Percentiles rank a stretch among this genome's conserved stretches.
Evolutionary conservation across 2,888 invertebrate species (phyloP).

Genomic region (Criorhina ranunculi): DNA sequence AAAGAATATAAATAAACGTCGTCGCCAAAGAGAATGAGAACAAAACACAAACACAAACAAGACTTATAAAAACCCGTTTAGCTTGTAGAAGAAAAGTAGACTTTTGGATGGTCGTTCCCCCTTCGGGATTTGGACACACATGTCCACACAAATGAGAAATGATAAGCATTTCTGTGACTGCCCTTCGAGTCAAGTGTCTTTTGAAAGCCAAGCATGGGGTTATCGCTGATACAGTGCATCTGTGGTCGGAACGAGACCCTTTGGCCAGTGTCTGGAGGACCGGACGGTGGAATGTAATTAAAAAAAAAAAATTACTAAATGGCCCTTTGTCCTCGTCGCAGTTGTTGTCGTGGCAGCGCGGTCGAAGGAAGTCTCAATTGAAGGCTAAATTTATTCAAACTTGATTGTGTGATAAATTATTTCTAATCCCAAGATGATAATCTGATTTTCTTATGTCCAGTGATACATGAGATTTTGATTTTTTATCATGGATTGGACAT

Average conservation of each 20-base stretch:
- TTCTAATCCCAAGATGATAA: conserved; percentile 42
- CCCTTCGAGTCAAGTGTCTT: conserved; percentile 46
- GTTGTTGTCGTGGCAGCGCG: neutral
- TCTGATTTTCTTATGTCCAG: conserved; percentile 39
- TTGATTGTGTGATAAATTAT: conserved; percentile 61
- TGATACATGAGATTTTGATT: conserved; percentile 39
- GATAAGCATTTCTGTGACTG: conserved; percentile 41
- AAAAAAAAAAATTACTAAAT: conserved; percentile 33
- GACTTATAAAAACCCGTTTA: conserved; percentile 36
- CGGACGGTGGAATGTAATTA: conserved; percentile 40
- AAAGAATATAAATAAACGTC: conserved; percentile 2
- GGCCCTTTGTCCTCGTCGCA: conserved; percentile 9
- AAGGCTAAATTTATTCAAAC: conserved; percentile 61
- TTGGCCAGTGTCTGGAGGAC: conserved; percentile 8
- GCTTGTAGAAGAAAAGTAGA: conserved; percentile 10
- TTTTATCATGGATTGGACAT: conserved; percentile 1
- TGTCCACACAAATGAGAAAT: conserved; percentile 13
- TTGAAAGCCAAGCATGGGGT: conserved; percentile 13
- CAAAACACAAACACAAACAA: conserved; percentile 40
- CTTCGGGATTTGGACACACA: conserved; percentile 26
- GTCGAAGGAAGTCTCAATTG: conserved; percentile 39
- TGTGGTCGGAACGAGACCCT: conserved; percentile 18
- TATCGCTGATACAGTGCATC: conserved; percentile 40
- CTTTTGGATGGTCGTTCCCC: conserved; percentile 4
- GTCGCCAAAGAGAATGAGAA: conserved; percentile 15